Base-by-base conservation (phyloP, 1,140 invertebrate genomes). In the Bombus cullumanus region DNA sequence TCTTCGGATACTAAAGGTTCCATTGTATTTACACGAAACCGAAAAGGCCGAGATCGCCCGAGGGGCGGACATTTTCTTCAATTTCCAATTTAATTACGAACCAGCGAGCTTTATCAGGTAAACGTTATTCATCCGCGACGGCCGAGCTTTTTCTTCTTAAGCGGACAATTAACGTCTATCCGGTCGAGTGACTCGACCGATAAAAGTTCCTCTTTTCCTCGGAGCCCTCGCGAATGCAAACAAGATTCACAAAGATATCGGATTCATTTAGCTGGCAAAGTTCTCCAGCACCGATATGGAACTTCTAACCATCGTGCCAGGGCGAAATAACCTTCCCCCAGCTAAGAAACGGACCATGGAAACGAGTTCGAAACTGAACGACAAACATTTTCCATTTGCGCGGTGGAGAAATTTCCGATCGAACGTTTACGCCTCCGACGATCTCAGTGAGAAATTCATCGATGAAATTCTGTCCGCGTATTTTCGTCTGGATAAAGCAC, bases 351-450 rank as follows among this genome's bases (percentile, higher is more conserved):
- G 59, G 15, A 39, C 41, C 41, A 13, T 22, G 77, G 13, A 39
- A 39, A 53, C 64, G 25, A 53, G 43, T n/a, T 69, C 15, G 5
- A 37, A 69, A 53, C 12, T n/a, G 31, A 0, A 53, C 34, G 31
- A 37, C 64, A 53, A 69, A 69, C 39, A 66, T 78, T 66, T 78
- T 78, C 59, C 76, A 66, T 78, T 78, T 78, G 66, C 57, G 37
- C 37, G 39, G 28, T 12, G 53, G 22, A 22, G 64, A 62, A n/a
- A 43, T 28, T n/a, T 22, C 18, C 34, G 28, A 41, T 41, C 57
- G 75, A 41, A 8, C 72, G 81, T 80, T 25, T 37, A 68, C 77
- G 18, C 47, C 18, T 74, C 79, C 78, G 68, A 83, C 86, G 68
- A 31, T 64, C 62, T 64, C 28, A 1, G 62, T 3, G n/a, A 71